Conservation (phyloP, 2,113 vertebrate genomes). For the Bos indicus region DNA sequence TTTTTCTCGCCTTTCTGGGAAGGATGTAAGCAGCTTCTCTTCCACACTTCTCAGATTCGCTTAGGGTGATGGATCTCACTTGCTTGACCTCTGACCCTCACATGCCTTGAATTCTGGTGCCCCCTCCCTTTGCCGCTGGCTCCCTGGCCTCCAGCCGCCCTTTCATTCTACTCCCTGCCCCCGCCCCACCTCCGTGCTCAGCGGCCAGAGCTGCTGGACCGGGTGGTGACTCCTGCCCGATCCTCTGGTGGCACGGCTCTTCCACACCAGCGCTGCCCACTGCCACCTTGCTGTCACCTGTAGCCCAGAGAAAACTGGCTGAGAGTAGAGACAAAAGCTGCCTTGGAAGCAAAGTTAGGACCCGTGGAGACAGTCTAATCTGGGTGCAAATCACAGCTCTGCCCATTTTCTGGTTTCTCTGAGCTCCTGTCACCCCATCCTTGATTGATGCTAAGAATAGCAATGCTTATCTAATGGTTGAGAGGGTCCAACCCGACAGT, state of each 20-base stretch:
- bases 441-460: not conserved
- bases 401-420: not conserved
- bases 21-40: not conserved
- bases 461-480: not conserved
- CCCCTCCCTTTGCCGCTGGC: not conserved
- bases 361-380: not conserved
- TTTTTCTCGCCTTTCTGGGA: not conserved
- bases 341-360: not conserved
- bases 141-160: constrained; percentile 19
- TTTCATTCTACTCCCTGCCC: not conserved
- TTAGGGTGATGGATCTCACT: constrained; percentile 29
- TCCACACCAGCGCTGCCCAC: not conserved
- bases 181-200: not conserved
- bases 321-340: not conserved
- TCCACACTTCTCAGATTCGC: not conserved
- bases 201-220: not conserved
- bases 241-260: not conserved
- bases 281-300: not conserved
- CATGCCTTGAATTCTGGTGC: constrained; percentile 53
- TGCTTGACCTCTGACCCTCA: constrained; percentile 41
- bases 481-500: accelerated
- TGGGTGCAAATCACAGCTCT: not conserved
- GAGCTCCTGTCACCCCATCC: not conserved
- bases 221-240: not conserved
- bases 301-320: not conserved